Evolutionary conservation across 2,888 invertebrate species (phyloP).

Genomic region (Nomada fabriciana): DNA sequence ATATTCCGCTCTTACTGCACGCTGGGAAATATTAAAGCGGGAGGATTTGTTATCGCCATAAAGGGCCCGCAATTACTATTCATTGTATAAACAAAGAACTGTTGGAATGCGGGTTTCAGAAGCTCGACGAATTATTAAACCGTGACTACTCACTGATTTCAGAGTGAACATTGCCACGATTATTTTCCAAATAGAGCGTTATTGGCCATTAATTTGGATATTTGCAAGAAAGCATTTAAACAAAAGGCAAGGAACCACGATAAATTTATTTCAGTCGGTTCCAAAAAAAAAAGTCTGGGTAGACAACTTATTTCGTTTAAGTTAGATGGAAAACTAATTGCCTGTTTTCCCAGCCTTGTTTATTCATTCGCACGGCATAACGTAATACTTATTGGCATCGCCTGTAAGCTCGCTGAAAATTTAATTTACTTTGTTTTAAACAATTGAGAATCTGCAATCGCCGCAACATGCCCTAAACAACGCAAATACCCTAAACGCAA

Average conservation of each 20-base stretch:
- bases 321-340: not conserved
- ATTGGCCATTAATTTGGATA: slow-evolving; percentile 1
- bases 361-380: not conserved
- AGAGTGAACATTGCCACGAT: slow-evolving; percentile 3
- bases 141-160: slow-evolving; percentile 26
- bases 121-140: slow-evolving; percentile 33
- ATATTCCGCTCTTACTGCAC: slow-evolving; percentile 8
- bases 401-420: not conserved
- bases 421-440: not conserved
- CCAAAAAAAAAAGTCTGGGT: not conserved
- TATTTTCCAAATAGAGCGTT: slow-evolving; percentile 32
- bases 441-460: too few species aligned
- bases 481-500: too few species aligned
- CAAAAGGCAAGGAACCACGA: too few species aligned
- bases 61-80: slow-evolving; percentile 39
- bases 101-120: slow-evolving; percentile 24
- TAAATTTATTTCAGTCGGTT: not conserved
- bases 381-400: not conserved
- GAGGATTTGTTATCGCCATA: slow-evolving; percentile 36
- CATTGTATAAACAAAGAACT: slow-evolving; percentile 38
- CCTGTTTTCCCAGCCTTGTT: not conserved
- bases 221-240: not conserved
- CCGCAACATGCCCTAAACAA: too few species aligned
- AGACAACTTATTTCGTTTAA: too few species aligned
- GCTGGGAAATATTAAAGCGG: slow-evolving; percentile 25